Conservation (phyloP, 2,888 invertebrate species). For the Drosophila lacicola region DNA sequence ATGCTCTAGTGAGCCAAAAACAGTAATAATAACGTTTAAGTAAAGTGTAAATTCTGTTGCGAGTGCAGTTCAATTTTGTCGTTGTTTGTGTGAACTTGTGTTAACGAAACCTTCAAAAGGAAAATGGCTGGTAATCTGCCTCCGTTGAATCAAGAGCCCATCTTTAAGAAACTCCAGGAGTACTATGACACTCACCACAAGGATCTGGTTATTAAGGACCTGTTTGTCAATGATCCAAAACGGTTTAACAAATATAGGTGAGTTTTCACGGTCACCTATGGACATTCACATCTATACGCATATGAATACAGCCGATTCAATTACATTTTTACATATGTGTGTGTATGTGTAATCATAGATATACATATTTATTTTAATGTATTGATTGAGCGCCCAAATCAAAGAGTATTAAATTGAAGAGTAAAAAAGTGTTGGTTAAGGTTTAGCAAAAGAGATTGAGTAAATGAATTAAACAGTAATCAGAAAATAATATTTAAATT, state of each 20-base stretch:
- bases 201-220: constrained; percentile 91
- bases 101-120: constrained; percentile 57
- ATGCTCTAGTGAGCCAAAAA: constrained; percentile 15
- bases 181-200: constrained; percentile 90
- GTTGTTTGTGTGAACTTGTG: constrained; percentile 58
- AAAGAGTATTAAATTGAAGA: not conserved
- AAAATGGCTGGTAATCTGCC: constrained; percentile 84
- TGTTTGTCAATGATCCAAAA: constrained; percentile 92
- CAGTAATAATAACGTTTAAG: constrained; percentile 47
- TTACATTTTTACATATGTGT: constrained; percentile 7
- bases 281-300: constrained; percentile 1
- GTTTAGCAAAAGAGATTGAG: not conserved
- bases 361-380: constrained; percentile 8
- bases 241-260: constrained; percentile 97
- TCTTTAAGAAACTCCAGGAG: constrained; percentile 91
- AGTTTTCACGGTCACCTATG: constrained; percentile 42
- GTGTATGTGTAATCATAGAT: not conserved
- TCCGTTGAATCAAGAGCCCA: constrained; percentile 88
- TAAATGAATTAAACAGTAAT: not conserved
- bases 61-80: constrained; percentile 51
- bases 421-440: constrained; percentile 1
- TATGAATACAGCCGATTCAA: constrained; percentile 1
- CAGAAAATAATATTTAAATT: constrained; percentile 4
- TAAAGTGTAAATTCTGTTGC: constrained; percentile 53
- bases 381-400: constrained; percentile 19